Conservation (phyloP, 2,888 invertebrate genomes). For the Chrysodeixis includens region DNA sequence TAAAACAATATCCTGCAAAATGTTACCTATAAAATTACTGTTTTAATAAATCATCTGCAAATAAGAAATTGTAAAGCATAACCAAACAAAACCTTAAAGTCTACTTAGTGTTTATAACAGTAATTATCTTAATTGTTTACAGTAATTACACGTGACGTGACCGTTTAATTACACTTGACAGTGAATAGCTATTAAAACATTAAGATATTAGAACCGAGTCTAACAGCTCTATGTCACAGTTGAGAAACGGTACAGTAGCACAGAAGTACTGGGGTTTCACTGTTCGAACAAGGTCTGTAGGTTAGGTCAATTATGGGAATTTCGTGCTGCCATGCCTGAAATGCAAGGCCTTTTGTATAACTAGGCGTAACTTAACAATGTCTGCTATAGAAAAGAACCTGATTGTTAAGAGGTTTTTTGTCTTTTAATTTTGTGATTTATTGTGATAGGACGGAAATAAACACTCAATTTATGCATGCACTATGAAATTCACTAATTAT, state of each 20-base stretch:
- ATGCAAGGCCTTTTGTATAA: neutral
- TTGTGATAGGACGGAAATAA: neutral
- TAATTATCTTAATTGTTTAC: slow-evolving; percentile 51
- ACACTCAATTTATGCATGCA: neutral
- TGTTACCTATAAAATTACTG: neutral
- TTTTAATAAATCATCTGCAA: neutral
- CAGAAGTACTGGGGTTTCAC: slow-evolving; percentile 8
- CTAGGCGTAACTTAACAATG: neutral
- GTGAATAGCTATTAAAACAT: slow-evolving; percentile 46
- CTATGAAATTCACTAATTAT: neutral
- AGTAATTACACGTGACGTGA: slow-evolving; percentile 40
- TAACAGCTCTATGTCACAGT: slow-evolving; percentile 46
- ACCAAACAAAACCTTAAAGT: neutral
- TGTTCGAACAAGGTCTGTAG: neutral
- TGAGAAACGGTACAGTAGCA: slow-evolving; percentile 50
- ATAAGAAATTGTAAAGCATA: neutral
- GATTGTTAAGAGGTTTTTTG: neutral
- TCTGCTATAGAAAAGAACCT: neutral
- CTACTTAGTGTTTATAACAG: slow-evolving; percentile 30
- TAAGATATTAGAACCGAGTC: slow-evolving; percentile 55
- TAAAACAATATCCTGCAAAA: no score
- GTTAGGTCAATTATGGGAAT: neutral
- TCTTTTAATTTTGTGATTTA: no score
- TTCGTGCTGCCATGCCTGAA: neutral
- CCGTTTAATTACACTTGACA: slow-evolving; percentile 44